Evolutionary conservation across 2,888 invertebrate species (phyloP).

Genomic region (Lycophotia porphyrea): DNA sequence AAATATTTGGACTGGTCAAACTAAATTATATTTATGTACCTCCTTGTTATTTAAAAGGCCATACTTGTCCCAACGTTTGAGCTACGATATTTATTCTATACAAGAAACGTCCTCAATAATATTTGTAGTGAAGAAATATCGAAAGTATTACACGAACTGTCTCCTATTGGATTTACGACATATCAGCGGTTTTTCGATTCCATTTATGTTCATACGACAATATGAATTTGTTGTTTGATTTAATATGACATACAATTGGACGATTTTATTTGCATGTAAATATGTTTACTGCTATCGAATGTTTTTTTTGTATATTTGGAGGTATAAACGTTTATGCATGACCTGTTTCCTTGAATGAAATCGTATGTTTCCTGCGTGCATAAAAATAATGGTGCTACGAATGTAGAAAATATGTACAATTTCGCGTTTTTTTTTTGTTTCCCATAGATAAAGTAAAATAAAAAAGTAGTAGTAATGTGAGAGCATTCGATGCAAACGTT

Average conservation of each 20-base stretch:
- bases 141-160: conserved; percentile 56
- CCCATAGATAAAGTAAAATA: not conserved
- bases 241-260: conserved; percentile 59
- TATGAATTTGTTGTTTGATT: conserved; percentile 58
- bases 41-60: conserved; percentile 36
- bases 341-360: conserved; percentile 25
- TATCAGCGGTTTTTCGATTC: conserved; percentile 59
- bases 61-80: conserved; percentile 11
- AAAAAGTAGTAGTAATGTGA: not conserved
- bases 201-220: conserved; percentile 55
- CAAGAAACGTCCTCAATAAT: conserved; percentile 43
- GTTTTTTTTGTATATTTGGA: conserved; percentile 36
- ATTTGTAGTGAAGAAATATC: conserved; percentile 51
- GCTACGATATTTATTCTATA: conserved; percentile 44
- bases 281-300: conserved; percentile 27
- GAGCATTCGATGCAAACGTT: not conserved
- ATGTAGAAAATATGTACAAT: not conserved
- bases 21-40: not conserved
- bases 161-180: conserved; percentile 57
- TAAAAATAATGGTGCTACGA: not conserved
- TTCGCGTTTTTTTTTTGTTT: not conserved
- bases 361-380: conserved; percentile 14
- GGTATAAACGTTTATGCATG: conserved; percentile 40
- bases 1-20: not conserved
- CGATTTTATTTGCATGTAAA: conserved; percentile 57